phyloP scores from a whole-genome alignment of 2,113 vertebrate species.

The Eleginops maclovinus region DNA sequence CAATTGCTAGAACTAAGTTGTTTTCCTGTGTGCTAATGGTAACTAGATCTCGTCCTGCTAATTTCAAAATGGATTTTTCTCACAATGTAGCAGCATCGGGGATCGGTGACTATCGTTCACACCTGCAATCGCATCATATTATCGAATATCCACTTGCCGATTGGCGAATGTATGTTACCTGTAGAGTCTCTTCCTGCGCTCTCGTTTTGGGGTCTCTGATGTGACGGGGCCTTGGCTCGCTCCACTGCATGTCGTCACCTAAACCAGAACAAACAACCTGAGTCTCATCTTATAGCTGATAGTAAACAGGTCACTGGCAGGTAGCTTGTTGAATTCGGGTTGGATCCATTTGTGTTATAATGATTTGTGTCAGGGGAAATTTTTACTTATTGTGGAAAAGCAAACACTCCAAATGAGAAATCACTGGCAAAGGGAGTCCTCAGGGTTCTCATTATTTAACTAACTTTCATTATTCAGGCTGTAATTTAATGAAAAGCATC shows the following conservation, averaged over 20 bases:
- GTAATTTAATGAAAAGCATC: constrained; percentile 32
- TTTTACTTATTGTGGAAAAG: constrained; percentile 14
- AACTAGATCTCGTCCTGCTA: no score
- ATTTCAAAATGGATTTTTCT: no score
- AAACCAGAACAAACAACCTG: background rate
- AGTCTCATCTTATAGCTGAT: background rate
- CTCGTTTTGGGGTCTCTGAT: constrained; percentile 92
- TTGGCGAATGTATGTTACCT: constrained; percentile 83
- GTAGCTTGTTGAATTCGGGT: background rate
- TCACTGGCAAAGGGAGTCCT: background rate
- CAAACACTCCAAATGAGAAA: constrained; percentile 28
- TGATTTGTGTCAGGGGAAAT: background rate
- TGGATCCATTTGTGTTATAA: background rate
- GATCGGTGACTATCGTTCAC: no score
- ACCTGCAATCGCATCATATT: no score
- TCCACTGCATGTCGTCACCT: constrained; percentile 94
- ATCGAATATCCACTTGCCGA: no score
- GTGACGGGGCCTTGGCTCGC: constrained; percentile 91
- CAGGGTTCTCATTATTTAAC: constrained; percentile 32
- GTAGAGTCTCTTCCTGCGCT: constrained; percentile 91
- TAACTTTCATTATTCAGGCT: constrained; percentile 9
- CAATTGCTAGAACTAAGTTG: no score
- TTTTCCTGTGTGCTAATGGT: no score
- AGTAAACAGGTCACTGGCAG: background rate
- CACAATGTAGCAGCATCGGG: no score